A percentile compares a stretch with the other conserved stretches of the same genome.
These are phyloP conservation scores for Anaspis maculata DNA, from an alignment of 2,888 invertebrate genomes.

Conservation along the genomic window DNA sequence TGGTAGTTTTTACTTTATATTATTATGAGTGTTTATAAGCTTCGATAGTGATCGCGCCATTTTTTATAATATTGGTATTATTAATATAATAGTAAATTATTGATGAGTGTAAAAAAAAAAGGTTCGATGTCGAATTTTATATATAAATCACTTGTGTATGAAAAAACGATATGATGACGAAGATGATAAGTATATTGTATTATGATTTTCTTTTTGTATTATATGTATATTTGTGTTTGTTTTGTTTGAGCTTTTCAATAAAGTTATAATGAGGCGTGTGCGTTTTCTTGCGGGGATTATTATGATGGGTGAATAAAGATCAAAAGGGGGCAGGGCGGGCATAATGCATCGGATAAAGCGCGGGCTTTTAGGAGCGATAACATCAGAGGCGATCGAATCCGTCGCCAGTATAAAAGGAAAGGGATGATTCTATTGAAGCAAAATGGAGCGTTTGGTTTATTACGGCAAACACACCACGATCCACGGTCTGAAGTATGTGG, in stretches of 20 bases:
- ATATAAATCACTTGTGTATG: too few relatives aligned
- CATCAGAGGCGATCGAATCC: too few relatives aligned
- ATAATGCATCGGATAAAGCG: too few relatives aligned
- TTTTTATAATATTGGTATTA: conserved; percentile 3
- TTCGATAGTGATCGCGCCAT: conserved; percentile 4
- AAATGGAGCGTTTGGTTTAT: conserved; percentile 23
- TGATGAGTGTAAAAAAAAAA: conserved; percentile 5
- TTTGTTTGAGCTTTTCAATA: conserved; percentile 16
- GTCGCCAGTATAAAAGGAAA: too few relatives aligned
- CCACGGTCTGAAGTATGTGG: conserved; percentile 35
- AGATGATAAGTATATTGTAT: conserved; percentile 1
- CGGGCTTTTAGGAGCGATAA: too few relatives aligned
- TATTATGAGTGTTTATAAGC: conserved; percentile 11
- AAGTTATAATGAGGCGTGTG: conserved; percentile 12
- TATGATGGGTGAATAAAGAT: too few relatives aligned
- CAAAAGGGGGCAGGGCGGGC: too few relatives aligned
- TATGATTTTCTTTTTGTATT: conserved; percentile 12
- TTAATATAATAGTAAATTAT: conserved; percentile 4
- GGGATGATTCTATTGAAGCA: too few relatives aligned
- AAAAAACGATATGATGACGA: not conserved
- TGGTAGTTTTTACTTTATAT: too few relatives aligned
- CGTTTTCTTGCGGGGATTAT: too few relatives aligned
- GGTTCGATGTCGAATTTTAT: conserved; percentile 6
- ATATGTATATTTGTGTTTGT: conserved; percentile 16
- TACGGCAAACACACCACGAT: conserved; percentile 32